Evolutionary conservation across 2,888 invertebrate genomes (phyloP), one percentile per base, ranked within the genome.

Genomic region (Argynnis bischoffii): DNA sequence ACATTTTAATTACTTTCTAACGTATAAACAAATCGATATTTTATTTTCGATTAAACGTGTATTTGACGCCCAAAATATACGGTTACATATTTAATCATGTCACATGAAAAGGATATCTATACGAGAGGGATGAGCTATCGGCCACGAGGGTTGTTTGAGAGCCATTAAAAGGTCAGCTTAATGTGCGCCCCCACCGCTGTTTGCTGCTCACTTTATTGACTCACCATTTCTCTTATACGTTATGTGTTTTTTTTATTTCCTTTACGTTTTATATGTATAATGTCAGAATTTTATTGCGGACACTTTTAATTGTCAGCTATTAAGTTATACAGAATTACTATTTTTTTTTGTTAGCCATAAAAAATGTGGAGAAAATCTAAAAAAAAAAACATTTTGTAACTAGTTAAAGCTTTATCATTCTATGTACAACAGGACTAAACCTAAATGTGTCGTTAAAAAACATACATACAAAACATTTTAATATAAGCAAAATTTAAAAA

Each of bases 121-220:
- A 31, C 11, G 8, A 18, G 14, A 3, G 48, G 16, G 51, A 48
- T 35, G 13, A 60, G n/a, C 13, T 50, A 54, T 47, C 41, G 21
- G 48, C 26, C 60, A 55, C 47, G 48, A 35, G 61, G 51, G 51
- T 66, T 56, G 55, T 55, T 53, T 21, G 46, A 64, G 35, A 50
- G 55, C 50, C 61, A 65, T 69, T 65, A 53, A 63, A 50, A 57
- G 48, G 47, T 48, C 57, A 63, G 15, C 35, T 55, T 59, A 60
- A 55, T 55, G 41, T 35, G 18, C 31, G 41, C 46, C 46, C 51
- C 13, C 50, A 26, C 48, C 56, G 57, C 46, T 51, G 55, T 70
- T 69, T 68, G 66, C 54, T 57, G 21, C 70, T 47, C n/a, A 48
- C 55, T 70, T 66, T 69, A 70, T 53, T 55, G 55, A 66, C 65